Conservation (phyloP, 2,888 invertebrate species). For the Drosophila prolongata region DNA sequence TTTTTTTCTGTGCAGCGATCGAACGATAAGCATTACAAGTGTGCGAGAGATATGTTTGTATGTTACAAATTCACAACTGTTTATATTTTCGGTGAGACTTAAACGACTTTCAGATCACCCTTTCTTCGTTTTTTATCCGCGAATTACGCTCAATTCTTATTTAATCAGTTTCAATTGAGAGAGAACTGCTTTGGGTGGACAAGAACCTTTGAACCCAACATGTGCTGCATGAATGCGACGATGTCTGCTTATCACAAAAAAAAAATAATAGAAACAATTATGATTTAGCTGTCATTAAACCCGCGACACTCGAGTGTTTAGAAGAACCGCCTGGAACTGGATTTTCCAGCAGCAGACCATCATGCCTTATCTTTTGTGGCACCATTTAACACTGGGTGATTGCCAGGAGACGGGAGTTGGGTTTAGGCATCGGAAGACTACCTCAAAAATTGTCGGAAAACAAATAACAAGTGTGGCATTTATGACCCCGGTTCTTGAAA, state of each 20-base stretch:
- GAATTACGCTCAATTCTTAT: conserved; percentile 11
- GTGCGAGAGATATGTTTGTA: conserved; percentile 10
- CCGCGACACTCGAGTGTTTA: conserved; percentile 29
- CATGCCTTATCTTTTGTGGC: conserved; percentile 38
- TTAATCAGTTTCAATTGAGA: conserved; percentile 20
- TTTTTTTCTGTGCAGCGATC: conserved; percentile 56
- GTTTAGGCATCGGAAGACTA: conserved; percentile 38
- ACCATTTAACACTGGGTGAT: conserved; percentile 44
- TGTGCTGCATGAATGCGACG: conserved; percentile 14
- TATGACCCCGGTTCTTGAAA: conserved; percentile 23
- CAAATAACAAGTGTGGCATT: conserved; percentile 24
- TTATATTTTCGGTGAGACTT: conserved; percentile 32
- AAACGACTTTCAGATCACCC: conserved; percentile 56
- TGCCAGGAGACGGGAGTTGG: conserved; percentile 17
- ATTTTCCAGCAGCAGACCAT: conserved; percentile 29
- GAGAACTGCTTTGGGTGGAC: conserved; percentile 6
- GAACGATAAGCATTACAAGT: conserved; percentile 61
- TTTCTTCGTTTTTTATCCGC: conserved; percentile 31
- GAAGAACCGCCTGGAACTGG: conserved; percentile 54
- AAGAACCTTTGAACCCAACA: conserved; percentile 55
- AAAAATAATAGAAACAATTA: conserved; percentile 47
- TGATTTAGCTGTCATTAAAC: conserved; percentile 42
- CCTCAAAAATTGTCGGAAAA: conserved; percentile 35
- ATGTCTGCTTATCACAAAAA: conserved; percentile 43
- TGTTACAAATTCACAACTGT: conserved; percentile 32